Conservation (phyloP, 2,888 invertebrate species). For the Coenonympha glycerion region DNA sequence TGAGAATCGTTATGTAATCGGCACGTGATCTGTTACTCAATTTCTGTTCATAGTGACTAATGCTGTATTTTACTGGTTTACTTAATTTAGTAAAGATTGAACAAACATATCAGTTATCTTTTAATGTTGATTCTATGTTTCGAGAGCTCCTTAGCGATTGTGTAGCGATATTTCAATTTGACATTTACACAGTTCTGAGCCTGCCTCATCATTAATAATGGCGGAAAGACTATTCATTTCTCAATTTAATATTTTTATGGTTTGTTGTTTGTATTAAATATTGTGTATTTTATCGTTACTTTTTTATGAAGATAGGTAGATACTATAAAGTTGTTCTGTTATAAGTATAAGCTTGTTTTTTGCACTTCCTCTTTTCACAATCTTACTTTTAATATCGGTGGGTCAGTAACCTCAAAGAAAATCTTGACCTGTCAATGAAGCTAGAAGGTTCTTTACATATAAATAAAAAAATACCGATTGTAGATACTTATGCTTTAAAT, state of each 20-base stretch:
- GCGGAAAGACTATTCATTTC: conserved; percentile 18
- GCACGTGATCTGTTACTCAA: not conserved
- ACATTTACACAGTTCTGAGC: conserved; percentile 40
- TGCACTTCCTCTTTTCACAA: no score
- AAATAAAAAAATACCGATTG: no score
- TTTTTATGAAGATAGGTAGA: not conserved
- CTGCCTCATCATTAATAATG: conserved; percentile 44
- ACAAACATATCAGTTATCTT: conserved; percentile 8
- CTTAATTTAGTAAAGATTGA: not conserved
- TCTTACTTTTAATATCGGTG: no score
- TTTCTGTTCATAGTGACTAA: not conserved
- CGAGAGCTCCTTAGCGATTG: conserved; percentile 17
- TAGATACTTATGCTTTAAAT: no score
- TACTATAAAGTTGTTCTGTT: not conserved
- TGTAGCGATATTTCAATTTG: conserved; percentile 38
- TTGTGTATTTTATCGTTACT: conserved; percentile 2
- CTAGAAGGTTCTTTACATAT: no score
- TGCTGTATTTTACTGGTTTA: not conserved
- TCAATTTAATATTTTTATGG: conserved; percentile 4
- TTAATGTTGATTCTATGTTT: conserved; percentile 1
- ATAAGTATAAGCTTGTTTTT: no score
- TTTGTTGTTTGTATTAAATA: conserved; percentile 2
- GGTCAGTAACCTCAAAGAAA: no score
- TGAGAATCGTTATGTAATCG: no score
- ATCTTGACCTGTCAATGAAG: no score